Evolutionary conservation across 2,888 invertebrate genomes (phyloP), one percentile per base, ranked within the genome.

Genomic region (Harpagoxenus sublaevis): DNA sequence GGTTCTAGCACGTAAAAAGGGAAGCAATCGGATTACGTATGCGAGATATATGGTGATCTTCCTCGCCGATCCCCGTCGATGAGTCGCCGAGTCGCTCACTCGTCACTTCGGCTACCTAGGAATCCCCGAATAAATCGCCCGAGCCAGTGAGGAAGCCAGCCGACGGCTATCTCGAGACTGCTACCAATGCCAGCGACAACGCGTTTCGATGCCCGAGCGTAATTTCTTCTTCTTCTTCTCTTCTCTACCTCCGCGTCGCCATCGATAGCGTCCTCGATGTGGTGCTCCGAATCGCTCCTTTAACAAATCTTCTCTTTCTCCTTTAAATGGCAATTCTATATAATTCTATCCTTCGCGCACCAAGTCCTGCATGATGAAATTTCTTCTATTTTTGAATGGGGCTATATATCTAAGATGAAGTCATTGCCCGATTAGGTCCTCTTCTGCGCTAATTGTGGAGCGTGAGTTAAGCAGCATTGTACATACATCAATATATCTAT

Each of bases 121-220:
- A 92, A 93, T 92, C 92, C 92, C 92, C 94, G 94, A 94, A 94
- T 94, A 94, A 94, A 94, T 94, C 91, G 89, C 85, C 89, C 89
- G 94, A 94, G 94, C 92, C 91, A 91, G 93, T 93, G 92, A 94
- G 88, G 94, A 93, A 94, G 94, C 94, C 94, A 94, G 94, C 92
- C 95, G 94, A 93, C 94, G 95, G 94, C 95, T 95, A 95, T 94
- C 95, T 94, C 94, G 95, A 94, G 95, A 94, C 95, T 94, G 94
- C 92, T 94, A 93, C 94, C 94, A 94, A 93, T 94, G 94, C 94
- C 94, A 94, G 94, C 91, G 88, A 91, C 91, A 89, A 93, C 91
- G 92, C 93, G 92, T 94, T 93, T 92, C 93, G 92, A 93, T 93
- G 93, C 93, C 93, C 93, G 57, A 60, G 92, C 92, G 89, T 88